Evolutionary conservation across 2,113 vertebrate genomes (phyloP).

Genomic region (Hyaena hyaena): DNA sequence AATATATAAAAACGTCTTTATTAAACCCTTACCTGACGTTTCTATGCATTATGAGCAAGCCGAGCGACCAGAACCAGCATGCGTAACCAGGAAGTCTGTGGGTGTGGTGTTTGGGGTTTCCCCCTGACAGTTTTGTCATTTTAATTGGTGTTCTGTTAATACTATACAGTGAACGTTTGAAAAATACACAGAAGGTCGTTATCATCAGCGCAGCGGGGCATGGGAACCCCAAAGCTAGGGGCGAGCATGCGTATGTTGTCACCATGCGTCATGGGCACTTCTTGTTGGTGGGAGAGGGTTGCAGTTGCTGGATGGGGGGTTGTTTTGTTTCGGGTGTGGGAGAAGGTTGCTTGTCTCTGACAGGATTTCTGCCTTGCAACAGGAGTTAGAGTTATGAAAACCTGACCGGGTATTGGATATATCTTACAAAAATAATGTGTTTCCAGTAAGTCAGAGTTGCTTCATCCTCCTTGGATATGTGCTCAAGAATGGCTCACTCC

Average conservation of each 20-base stretch:
- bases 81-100: not conserved
- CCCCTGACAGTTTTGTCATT: not conserved
- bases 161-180: not conserved
- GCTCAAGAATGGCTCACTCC: not conserved
- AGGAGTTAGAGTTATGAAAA: not conserved
- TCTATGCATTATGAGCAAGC: not conserved
- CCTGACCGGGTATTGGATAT: not conserved
- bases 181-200: not conserved
- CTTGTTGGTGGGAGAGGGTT: not conserved
- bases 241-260: not conserved
- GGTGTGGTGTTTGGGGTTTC: not conserved
- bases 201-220: not conserved
- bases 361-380: constrained; percentile 8
- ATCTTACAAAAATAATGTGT: constrained; percentile 29
- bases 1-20: not conserved
- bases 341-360: not conserved
- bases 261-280: not conserved
- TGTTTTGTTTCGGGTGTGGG: not conserved
- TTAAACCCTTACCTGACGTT: not conserved
- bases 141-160: not conserved
- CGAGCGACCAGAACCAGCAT: not conserved
- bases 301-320: not conserved
- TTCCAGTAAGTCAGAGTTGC: constrained; percentile 57
- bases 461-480: not conserved
- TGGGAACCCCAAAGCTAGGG: not conserved